phyloP scores from a whole-genome alignment of 2,888 invertebrate genomes.

The Euzetes globulus region DNA sequence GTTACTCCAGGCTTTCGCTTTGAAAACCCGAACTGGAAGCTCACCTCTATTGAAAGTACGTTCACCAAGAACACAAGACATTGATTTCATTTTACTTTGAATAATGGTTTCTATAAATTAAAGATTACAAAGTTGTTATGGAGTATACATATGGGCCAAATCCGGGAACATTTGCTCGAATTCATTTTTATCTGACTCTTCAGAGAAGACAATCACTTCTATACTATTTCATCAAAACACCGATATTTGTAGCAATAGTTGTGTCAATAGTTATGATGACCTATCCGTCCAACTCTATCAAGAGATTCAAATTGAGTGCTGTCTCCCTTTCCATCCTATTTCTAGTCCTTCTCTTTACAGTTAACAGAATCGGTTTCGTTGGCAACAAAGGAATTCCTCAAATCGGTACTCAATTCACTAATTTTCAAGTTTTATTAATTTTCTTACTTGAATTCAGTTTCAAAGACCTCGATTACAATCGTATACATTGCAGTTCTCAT shows the following conservation, averaged over 20 bases:
- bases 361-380: background rate
- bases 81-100: no score
- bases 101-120: no score
- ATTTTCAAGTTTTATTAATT: background rate
- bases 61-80: no score
- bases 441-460: background rate
- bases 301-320: conserved; percentile 9
- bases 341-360: background rate
- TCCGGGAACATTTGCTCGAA: background rate
- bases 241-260: background rate
- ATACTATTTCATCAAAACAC: background rate
- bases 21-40: background rate
- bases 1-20: no score
- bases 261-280: conserved; percentile 12
- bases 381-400: conserved; percentile 12
- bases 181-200: background rate
- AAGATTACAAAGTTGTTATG: no score
- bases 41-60: no score
- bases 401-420: background rate
- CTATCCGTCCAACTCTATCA: background rate
- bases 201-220: background rate
- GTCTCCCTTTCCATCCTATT: background rate
- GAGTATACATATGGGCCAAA: no score
- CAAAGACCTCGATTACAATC: background rate
- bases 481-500: conserved; percentile 2